A percentile compares a stretch with the other conserved stretches of the same genome.
Conservation (phyloP, 2,888 invertebrate genomes). For the Drosophila sordidapex region DNA sequence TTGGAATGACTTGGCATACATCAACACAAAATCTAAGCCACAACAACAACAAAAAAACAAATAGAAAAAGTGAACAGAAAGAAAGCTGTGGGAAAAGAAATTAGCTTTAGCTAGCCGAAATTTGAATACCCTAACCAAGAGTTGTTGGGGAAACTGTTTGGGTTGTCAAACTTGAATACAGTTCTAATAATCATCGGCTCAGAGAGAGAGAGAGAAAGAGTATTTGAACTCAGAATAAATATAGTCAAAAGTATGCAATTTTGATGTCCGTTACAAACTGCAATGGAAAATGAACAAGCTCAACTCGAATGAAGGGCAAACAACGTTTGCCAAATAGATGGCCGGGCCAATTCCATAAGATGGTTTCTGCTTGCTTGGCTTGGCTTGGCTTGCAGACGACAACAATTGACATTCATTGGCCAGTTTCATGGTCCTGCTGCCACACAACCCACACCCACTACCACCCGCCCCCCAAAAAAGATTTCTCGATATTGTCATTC, state of each 20-base stretch:
- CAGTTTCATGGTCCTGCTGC: slow-evolving; percentile 62
- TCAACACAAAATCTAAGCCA: slow-evolving; percentile 22
- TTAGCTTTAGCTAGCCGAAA: neutral
- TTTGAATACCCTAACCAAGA: slow-evolving; percentile 14
- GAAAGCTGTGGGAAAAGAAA: neutral
- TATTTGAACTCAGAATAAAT: neutral
- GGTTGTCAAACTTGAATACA: neutral
- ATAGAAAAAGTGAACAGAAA: slow-evolving; percentile 27
- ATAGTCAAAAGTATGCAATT: neutral
- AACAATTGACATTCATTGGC: slow-evolving; percentile 79
- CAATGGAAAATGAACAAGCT: neutral
- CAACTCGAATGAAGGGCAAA: neutral
- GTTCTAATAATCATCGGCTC: neutral
- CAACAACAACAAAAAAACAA: neutral
- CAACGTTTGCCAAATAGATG: slow-evolving; percentile 14
- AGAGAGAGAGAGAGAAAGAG: neutral
- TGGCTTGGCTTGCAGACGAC: slow-evolving; percentile 32
- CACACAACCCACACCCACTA: neutral
- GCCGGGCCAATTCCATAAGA: slow-evolving; percentile 28
- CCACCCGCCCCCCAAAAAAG: slow-evolving; percentile 4
- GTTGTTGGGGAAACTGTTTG: neutral
- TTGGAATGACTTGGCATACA: slow-evolving; percentile 58
- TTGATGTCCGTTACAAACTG: neutral
- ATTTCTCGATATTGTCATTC: slow-evolving; percentile 35
- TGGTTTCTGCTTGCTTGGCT: slow-evolving; percentile 28